Evolutionary conservation across 2,113 vertebrate species (phyloP), one percentile per base, ranked within the genome.

Genomic region (Ictalurus punctatus): DNA sequence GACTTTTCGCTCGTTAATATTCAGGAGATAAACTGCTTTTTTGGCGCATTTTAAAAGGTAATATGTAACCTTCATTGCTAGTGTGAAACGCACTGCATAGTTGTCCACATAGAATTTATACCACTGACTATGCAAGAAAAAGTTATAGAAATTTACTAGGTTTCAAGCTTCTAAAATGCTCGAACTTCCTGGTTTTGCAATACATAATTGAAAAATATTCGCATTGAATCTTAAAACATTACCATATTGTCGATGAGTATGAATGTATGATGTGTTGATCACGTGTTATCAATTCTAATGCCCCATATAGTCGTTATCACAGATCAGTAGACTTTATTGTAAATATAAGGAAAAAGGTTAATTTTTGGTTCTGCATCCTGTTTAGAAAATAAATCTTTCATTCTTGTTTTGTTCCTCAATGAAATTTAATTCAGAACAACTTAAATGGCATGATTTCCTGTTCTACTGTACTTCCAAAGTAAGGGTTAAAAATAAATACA

Each of bases 1-100:
- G 85, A 89, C 85, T 87, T 90, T 93, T 93, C 93, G 90, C 92
- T 94, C 91, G 91, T 21, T 88, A 44, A 54, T 44, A 40, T 13
- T 58, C 59, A 82, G 59, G 30, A 73, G 69, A 76, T 27, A 78
- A 73, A 89, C 83, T 82, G 85, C 90, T 76, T 90, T 87, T 89
- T 56, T 85, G 23, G 2, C 3, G 34, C 40, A 23, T 48, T 48
- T 65, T 61, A 4, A 81, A 40, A 73, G 52, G 19, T 14, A n/a
- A 48, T 30, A 27, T 19, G 34, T 58, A 69, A 3, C 16, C 34
- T 71, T 30, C 52, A 71, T 30, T 71, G 19, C 34, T 61, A 8
- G 71, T 76, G 7, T 30, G 21, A 76, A 86, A 59, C 12, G 40
- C 10, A 59, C 30, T 58, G 30, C 23, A 9, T 76, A 5, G 34